Base-by-base conservation (phyloP, 2,797 vertebrate genomes). In the Amblyopsis hoosieri region DNA sequence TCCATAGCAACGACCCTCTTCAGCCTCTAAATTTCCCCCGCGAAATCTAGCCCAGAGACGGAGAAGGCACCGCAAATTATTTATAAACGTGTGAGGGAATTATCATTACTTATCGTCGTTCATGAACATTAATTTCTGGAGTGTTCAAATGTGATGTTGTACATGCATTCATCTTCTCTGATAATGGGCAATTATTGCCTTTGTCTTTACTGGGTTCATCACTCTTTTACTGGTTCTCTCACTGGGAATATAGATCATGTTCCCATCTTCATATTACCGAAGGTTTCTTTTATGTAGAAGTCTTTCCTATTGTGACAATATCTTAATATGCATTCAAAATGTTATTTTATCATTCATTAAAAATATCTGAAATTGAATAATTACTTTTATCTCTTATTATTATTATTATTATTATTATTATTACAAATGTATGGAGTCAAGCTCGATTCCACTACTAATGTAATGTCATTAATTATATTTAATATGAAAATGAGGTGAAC, bases 31-130 rank as follows among this genome's bases (percentile, higher is more conserved):
- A 80, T 85, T 79, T 75, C 79, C 75, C 67, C 68, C 62, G 47
- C 77, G 80, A 84, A 23, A 87, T 89, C 71, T 74, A 76, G 74
- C 61, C 57, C 81, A 81, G 83, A 86, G 80, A 78, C 72, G 51
- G 17, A 69, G 69, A 76, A 76, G 80, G 54, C 0, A 64, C 66
- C 70, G 74, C 70, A 82, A 82, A 84, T 87, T 81, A 85, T 90
- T 91, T 87, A 90, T 87, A 90, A 88, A 88, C 72, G 68, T 83
- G 62, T 81, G 80, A 86, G 86, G 74, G 74, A 85, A 88, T 85
- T 86, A 79, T 85, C 85, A 79, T 82, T 85, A 72, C 79, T 69
- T 60, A 88, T 86, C 79, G 84, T 84, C 72, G 74, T 88, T 87
- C 80, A 80, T 72, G 63, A 69, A 71, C 76, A 84, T 86, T 84